Evolutionary conservation across 35 echinoderm and acorn worm species (phyloP).

Genomic region (Diadema setosum): DNA sequence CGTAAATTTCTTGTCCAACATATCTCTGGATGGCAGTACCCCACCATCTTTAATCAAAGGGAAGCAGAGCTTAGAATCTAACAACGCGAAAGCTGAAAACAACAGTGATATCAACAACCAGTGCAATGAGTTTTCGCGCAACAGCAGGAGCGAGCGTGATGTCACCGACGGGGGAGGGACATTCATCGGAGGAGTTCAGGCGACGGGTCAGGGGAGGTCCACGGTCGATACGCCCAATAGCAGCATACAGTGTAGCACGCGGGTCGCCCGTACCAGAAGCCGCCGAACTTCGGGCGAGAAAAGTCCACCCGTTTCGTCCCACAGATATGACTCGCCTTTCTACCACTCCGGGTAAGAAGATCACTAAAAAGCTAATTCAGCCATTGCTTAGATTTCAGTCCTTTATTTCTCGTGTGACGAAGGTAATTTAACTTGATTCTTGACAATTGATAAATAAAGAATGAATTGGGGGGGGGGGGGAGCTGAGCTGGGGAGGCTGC

Average conservation of each 20-base stretch:
- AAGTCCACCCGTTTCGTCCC: not conserved
- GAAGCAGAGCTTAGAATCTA: not conserved
- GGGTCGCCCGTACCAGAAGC: not conserved
- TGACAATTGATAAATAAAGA: no score
- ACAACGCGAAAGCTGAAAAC: not conserved
- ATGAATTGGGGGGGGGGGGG: no score
- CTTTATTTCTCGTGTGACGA: not conserved
- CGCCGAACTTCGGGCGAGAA: not conserved
- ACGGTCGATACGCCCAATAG: not conserved
- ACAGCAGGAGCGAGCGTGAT: not conserved
- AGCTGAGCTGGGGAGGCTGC: not conserved
- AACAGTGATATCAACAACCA: not conserved
- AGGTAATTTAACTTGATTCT: not conserved
- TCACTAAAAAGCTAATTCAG: not conserved
- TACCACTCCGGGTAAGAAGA: not conserved
- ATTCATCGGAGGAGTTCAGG: not conserved
- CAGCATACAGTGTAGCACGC: not conserved
- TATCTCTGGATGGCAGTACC: constrained; percentile 44
- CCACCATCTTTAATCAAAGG: not conserved
- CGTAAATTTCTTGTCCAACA: constrained; percentile 49
- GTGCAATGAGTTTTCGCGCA: not conserved
- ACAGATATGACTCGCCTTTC: not conserved
- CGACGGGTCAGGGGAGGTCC: not conserved
- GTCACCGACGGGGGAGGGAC: not conserved
- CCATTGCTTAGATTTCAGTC: not conserved